Base-by-base conservation (phyloP, 2,113 vertebrate genomes). In the Corythoichthys intestinalis region DNA sequence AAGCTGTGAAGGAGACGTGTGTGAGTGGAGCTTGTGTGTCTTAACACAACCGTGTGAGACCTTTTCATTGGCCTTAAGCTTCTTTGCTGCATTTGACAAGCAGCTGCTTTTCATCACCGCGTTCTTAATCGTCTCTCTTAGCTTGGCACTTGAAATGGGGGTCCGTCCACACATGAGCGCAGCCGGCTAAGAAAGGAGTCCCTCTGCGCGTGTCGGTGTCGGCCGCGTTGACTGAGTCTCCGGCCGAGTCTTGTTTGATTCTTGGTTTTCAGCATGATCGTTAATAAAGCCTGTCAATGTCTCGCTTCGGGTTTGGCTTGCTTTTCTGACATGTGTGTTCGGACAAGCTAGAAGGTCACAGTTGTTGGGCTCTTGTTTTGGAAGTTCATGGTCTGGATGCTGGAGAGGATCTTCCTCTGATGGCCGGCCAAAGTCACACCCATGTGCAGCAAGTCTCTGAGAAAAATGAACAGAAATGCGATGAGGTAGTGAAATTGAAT, bases 341-440 rank as follows among this genome's bases (percentile, higher is more conserved):
- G 47, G 68, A 73, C 52, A 60, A 61, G 69, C 74, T 90, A 93
- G 90, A 91, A 93, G 69, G 86, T 90, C 80, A 91, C 84, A n/a
- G 87, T 85, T 34, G 86, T 77, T 2, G 90, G 82, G 83, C 74
- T 85, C 81, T 93, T 93, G 84, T 85, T 89, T 68, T 85, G 86
- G 69, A 89, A 87, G 61, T 85, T 88, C 83, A 94, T 91, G 28
- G 87, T 92, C 79, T 93, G 93, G 71, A 94, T 88, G 79, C 93
- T 94, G 88, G 92, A 91, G 10, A 94, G 86, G 65, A 94, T 94
- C 84, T 94, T 94, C 87, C 93, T 92, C 83, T 94, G 93, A 76
- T 94, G 93, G 0, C 93, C 93, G 4, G 93, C 93, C 78, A 94
- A 77, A 65, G 93, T 94, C 78, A 94, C 91, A 12, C 94, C 93